phyloP scores from a whole-genome alignment of 2,888 invertebrate species.

The Amphipyra berbera region DNA sequence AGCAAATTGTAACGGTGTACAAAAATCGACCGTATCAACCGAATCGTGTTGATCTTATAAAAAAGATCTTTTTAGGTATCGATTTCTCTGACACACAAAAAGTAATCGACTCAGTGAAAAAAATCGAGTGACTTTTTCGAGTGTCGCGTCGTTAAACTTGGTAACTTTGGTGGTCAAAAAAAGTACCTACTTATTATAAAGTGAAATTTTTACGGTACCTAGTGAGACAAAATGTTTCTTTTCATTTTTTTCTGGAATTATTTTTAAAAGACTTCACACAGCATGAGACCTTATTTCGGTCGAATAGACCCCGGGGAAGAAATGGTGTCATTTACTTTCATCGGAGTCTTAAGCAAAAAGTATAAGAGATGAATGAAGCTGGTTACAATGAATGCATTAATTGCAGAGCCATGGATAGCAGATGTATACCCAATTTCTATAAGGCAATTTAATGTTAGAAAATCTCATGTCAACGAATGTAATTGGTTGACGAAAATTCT shows the following conservation, averaged over 20 bases:
- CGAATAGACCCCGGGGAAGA: too few relatives aligned
- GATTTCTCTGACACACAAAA: constrained; percentile 74
- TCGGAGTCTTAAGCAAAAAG: too few relatives aligned
- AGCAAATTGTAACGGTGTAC: constrained; percentile 55
- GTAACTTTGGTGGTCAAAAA: constrained; percentile 61
- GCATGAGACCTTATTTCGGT: too few relatives aligned
- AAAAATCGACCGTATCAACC: constrained; percentile 65
- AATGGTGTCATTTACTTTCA: too few relatives aligned
- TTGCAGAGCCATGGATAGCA: too few relatives aligned
- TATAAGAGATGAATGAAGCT: too few relatives aligned
- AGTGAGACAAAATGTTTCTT: constrained; percentile 26
- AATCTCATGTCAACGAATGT: too few relatives aligned
- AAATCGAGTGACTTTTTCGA: constrained; percentile 51
- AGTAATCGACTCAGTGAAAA: constrained; percentile 67
- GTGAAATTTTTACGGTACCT: constrained; percentile 54
- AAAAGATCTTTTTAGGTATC: constrained; percentile 64
- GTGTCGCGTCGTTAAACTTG: constrained; percentile 40
- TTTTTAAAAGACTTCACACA: not conserved
- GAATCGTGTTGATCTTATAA: constrained; percentile 60
- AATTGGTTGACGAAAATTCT: too few relatives aligned
- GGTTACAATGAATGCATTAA: too few relatives aligned
- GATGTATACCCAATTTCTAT: too few relatives aligned
- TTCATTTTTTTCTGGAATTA: constrained; percentile 9
- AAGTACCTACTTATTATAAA: constrained; percentile 48
- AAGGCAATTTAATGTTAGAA: too few relatives aligned